Base-by-base conservation (phyloP, 2,888 invertebrate genomes). In the Melitaea athalia region DNA sequence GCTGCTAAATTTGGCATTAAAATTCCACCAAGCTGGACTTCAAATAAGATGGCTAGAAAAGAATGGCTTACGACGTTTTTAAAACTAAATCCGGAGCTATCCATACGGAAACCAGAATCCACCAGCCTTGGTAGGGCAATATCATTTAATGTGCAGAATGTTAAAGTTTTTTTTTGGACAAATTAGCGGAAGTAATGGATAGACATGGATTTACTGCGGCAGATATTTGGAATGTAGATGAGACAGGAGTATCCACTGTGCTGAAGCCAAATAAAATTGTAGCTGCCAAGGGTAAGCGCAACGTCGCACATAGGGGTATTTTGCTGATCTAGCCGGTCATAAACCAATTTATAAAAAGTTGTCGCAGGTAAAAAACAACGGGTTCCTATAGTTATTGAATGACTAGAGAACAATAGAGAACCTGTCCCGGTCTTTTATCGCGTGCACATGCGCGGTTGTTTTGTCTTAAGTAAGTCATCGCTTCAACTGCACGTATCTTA, bases 101-200 rank as follows among this genome's bases (percentile, higher is more conserved):
- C 76, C 59, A 77, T 76, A 43, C 71, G 73, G 63, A 78, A 77
- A 64, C 76, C 74, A 71, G 75, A 76, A 76, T 70, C 76, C 66
- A 78, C 78, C 15, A 76, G 76, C 71, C 71, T 76, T 63, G 74
- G 75, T 70, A 75, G 79, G 71, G 75, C 74, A 67, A 79, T 77
- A 68, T 73, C 76, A 69, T 79, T 79, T 75, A 75, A 79, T 75
- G 73, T 61, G 49, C 68, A 72, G n/a, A 77, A 78, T 72, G 77
- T 75, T 61, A 68, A 65, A 67, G 62, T 63, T 73, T 76, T 70
- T 33, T 77, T 77, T 77, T 74, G 75, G 77, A 33, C n/a, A 77
- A 80, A 71, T 75, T 77, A 68, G 75, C 72, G 57, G 70, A 69
- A 65, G 74, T 78, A 61, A 70, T 76, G 66, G 74, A 76, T 55